Percentiles rank a stretch among this genome's conserved stretches.
Conservation (phyloP, 1,140 invertebrate species). For the Acromyrmex heyeri region DNA sequence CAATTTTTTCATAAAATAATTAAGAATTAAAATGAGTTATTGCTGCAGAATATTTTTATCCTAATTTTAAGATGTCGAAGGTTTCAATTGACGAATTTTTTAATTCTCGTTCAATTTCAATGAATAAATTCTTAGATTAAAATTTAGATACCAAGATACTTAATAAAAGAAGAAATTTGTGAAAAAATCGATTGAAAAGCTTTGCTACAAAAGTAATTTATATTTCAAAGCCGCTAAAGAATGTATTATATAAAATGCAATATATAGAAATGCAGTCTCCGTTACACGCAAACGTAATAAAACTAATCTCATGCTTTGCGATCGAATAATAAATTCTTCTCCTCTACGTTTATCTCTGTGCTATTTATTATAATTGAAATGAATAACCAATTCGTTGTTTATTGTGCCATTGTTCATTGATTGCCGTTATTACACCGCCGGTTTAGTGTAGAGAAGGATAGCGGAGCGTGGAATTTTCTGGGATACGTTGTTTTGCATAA, state of each 20-base stretch:
- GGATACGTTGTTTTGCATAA: constrained; percentile 62
- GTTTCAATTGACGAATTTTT: not conserved
- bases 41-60: not conserved
- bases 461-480: constrained; percentile 31
- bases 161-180: not conserved
- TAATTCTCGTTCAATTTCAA: not conserved
- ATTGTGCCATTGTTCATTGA: constrained; percentile 57
- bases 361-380: constrained; percentile 35
- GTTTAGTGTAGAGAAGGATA: not conserved
- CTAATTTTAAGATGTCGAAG: not conserved
- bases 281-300: constrained; percentile 33
- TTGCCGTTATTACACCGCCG: constrained; percentile 37
- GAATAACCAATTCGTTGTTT: constrained; percentile 43
- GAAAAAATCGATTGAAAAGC: not conserved
- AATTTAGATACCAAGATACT: not conserved
- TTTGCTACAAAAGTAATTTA: not conserved
- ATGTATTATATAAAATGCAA: not conserved
- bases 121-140: not conserved
- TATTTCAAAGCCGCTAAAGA: not conserved
- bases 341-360: not conserved
- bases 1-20: not conserved
- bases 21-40: not conserved
- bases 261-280: not conserved
- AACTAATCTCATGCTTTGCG: not conserved
- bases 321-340: not conserved